Percentiles rank a stretch among this genome's conserved stretches.
Conservation (phyloP, 2,888 invertebrate genomes). For the Lasioglossum calceatum region DNA sequence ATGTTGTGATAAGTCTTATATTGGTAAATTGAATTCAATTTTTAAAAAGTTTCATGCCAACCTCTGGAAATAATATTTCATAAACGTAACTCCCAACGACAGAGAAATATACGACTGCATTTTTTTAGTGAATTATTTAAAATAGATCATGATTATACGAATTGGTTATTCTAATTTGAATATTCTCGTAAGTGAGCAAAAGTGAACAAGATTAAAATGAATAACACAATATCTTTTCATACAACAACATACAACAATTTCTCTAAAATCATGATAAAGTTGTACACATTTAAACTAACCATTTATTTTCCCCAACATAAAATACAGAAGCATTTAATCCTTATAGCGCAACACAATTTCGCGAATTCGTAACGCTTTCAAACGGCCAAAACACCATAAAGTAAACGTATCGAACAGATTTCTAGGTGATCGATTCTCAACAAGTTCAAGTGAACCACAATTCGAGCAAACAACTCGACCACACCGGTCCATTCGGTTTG, state of each 20-base stretch:
- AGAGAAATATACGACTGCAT: not conserved
- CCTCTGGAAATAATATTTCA: too few relatives aligned
- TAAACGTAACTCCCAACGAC: too few relatives aligned
- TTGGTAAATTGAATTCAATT: too few relatives aligned
- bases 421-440: not conserved
- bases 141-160: not conserved
- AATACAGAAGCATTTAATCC: not conserved
- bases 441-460: not conserved
- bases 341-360: not conserved
- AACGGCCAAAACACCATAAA: not conserved
- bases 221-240: too few relatives aligned
- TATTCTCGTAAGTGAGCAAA: too few relatives aligned
- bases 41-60: too few relatives aligned
- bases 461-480: conserved; percentile 1
- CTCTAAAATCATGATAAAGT: not conserved
- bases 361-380: not conserved
- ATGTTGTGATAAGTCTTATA: too few relatives aligned
- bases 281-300: not conserved
- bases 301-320: not conserved
- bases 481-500: not conserved
- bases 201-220: too few relatives aligned
- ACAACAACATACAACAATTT: too few relatives aligned
- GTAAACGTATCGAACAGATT: not conserved
- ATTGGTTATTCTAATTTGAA: too few relatives aligned
- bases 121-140: not conserved